phyloP scores from a whole-genome alignment of 37 sponge, comb jelly and placozoan species.

The Ephydatia muelleri region DNA sequence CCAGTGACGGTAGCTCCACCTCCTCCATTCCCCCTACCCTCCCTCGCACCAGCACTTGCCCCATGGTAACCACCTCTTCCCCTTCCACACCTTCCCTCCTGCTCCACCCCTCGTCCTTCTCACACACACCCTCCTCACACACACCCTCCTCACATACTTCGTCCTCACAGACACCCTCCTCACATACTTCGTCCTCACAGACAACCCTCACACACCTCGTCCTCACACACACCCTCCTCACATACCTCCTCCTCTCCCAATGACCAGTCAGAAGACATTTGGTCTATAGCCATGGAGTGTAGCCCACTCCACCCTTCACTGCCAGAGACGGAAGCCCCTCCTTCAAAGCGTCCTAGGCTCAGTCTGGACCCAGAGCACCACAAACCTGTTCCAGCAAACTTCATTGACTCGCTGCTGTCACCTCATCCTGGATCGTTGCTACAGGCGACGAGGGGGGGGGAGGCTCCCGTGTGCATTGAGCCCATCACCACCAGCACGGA shows the following conservation, averaged over 20 bases:
- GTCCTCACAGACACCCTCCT: too few species aligned
- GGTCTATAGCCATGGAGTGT: too few species aligned
- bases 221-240: neutral
- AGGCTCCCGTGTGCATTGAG: neutral
- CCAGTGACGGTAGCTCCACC: neutral
- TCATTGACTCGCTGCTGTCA: conserved; percentile 69
- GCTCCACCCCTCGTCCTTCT: too few species aligned
- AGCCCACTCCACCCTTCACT: neutral
- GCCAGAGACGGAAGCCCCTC: conserved; percentile 1
- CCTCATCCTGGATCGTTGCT: conserved; percentile 7
- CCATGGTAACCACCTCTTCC: too few species aligned
- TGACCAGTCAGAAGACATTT: neutral
- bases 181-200: too few species aligned
- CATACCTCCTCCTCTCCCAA: neutral
- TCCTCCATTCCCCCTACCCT: neutral
- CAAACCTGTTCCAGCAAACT: conserved; percentile 34
- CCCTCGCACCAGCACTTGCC: neutral
- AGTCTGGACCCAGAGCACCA: conserved; percentile 5
- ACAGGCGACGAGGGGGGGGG: neutral
- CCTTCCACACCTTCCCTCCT: too few species aligned
- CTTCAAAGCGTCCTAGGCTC: conserved; percentile 14
- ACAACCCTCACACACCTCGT: too few species aligned
- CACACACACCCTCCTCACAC: too few species aligned
- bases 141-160: too few species aligned
- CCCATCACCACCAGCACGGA: neutral